Evolutionary conservation across 2,797 vertebrate species (phyloP), one percentile per base, ranked within the genome.

Genomic region (Bufotes viridis): DNA sequence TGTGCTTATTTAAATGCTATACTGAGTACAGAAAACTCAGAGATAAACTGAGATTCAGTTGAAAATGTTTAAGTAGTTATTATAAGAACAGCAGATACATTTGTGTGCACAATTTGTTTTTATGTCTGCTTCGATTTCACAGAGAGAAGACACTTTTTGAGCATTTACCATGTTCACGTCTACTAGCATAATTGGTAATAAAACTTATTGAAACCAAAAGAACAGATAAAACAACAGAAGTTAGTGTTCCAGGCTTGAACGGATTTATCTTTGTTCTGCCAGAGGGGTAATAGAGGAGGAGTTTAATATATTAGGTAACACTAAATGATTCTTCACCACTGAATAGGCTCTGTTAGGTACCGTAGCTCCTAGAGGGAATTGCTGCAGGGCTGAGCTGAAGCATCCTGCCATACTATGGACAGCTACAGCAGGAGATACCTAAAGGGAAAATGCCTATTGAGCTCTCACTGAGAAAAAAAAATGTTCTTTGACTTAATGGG

Each of bases 301-400:
- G 18, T 55, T 53, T 74, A 49, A 65, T 82, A 67, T 17, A 63
- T 60, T 82, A 72, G 51, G 69, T 84, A 69, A 84, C 82, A 81
- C 29, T 81, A 63, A 61, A 9, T 34, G 81, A 83, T 84, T 72
- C 18, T 72, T 60, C 67, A 55, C 1, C 49, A 69, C 49, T 69
- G 53, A 60, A 70, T 34, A 84, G 82, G 12, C 67, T 69, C 17
- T 79, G 63, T 26, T 78, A 79, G 79, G 53, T 67, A 34, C n/a
- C 34, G 34, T 42, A 82, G 10, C 29, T 57, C 82, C 67, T 81
- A 17, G 57, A 65, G 82, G 42, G 65, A 53, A 81, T 67, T n/a
- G 82, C 67, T 88, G 57, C 63, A 61, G 84, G 82, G 76, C 80
- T 60, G 60, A n/a, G 80, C 63, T 75, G 58, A 69, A 26, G 61